phyloP scores from a whole-genome alignment of 1,140 invertebrate species.

The Hypsibius dujardini region DNA sequence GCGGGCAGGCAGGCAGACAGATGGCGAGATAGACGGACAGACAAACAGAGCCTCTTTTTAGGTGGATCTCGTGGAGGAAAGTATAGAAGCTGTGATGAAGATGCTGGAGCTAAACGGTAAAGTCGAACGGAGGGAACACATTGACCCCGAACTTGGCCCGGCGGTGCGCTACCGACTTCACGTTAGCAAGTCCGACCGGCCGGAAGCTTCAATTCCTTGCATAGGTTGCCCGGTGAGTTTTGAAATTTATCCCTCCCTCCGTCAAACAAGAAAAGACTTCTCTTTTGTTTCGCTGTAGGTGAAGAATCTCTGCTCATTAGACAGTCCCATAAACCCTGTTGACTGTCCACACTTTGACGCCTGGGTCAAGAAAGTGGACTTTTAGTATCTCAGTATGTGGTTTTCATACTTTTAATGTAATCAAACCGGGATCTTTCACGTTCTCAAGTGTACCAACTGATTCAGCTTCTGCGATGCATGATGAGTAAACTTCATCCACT shows the following conservation, averaged over 20 bases:
- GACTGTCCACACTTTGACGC: conserved; percentile 14
- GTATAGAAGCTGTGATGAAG: conserved; percentile 10
- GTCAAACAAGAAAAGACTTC: too few species aligned
- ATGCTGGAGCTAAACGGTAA: conserved; percentile 13
- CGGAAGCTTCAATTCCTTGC: conserved; percentile 6
- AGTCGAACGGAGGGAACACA: neutral
- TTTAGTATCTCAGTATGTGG: neutral
- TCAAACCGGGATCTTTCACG: too few species aligned
- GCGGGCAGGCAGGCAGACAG: neutral
- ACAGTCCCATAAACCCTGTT: conserved; percentile 1
- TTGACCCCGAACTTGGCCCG: neutral
- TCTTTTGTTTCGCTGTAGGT: conserved; percentile 9
- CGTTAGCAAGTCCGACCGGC: neutral
- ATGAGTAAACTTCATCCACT: too few species aligned
- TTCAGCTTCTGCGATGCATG: too few species aligned
- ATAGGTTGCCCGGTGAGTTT: conserved; percentile 5
- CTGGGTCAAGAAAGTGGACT: neutral
- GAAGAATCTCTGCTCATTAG: neutral
- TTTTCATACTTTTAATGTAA: too few species aligned
- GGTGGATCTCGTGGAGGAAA: neutral
- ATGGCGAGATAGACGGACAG: neutral
- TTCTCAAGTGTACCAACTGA: too few species aligned
- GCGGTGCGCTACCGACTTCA: neutral
- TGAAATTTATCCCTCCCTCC: neutral
- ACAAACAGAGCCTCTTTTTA: neutral